Evolutionary conservation across 2,113 vertebrate species (phyloP).

Genomic region (Baryphthengus martii): DNA sequence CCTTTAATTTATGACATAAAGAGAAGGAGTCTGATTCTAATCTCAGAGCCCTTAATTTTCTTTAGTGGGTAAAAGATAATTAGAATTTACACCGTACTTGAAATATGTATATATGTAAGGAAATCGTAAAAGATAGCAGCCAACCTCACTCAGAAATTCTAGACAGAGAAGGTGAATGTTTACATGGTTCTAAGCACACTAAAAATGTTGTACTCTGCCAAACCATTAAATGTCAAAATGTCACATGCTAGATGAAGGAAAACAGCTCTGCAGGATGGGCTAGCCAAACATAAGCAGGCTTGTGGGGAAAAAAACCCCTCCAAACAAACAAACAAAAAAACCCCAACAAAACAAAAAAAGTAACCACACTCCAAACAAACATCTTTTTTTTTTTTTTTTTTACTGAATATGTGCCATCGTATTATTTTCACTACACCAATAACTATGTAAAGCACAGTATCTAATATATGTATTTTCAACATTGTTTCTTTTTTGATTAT

Average conservation of each 20-base stretch:
- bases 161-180: neutral
- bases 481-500: no score
- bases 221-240: neutral
- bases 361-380: accelerated
- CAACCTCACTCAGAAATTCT: neutral
- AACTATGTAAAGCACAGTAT: no score
- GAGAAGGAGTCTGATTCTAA: neutral
- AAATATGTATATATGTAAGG: neutral
- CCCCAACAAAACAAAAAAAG: neutral
- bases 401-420: no score
- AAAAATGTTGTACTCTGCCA: neutral
- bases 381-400: no score
- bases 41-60: neutral
- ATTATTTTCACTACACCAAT: no score
- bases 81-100: neutral
- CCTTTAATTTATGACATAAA: neutral
- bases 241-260: neutral
- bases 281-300: neutral
- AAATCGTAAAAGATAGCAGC: neutral
- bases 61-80: neutral
- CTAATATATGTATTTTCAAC: no score
- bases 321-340: no score
- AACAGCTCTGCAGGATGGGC: neutral
- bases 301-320: neutral
- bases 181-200: neutral